These are phyloP conservation scores for Hymenopus coronatus DNA, from an alignment of 2,888 invertebrate genomes.

Conservation along the genomic window DNA sequence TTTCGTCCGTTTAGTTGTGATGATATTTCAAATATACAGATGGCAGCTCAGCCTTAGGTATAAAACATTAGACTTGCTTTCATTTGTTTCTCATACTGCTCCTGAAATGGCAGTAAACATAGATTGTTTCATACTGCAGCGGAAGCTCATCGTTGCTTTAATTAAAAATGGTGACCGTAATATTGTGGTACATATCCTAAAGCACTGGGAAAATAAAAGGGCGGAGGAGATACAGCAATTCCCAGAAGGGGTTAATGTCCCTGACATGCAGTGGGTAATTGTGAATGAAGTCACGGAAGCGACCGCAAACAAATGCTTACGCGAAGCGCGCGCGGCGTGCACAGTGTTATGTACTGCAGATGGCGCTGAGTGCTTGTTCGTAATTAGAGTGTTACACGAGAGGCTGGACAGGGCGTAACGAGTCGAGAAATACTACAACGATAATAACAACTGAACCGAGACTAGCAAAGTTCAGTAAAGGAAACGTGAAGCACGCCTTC, in stretches of 20 bases:
- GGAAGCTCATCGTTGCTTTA: no score
- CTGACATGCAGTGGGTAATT: not conserved
- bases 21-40: no score
- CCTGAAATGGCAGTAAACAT: no score
- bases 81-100: no score
- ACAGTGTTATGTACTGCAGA: not conserved
- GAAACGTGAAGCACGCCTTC: not conserved
- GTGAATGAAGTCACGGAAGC: not conserved
- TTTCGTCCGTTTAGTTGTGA: no score
- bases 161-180: no score
- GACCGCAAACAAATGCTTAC: not conserved
- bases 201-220: not conserved
- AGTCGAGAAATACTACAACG: not conserved
- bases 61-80: no score
- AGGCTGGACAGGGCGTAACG: not conserved
- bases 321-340: not conserved
- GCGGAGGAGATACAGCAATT: not conserved
- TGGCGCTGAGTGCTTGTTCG: not conserved
- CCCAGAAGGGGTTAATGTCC: not conserved
- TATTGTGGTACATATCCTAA: no score
- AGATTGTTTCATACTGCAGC: no score
- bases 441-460: not conserved
- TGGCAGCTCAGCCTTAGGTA: no score
- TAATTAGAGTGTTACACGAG: not conserved
- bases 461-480: not conserved